Percentiles rank a stretch among this genome's conserved stretches.
These are phyloP conservation scores for Melanchra persicariae DNA, from an alignment of 2,888 invertebrate genomes.

Conservation along the genomic window DNA sequence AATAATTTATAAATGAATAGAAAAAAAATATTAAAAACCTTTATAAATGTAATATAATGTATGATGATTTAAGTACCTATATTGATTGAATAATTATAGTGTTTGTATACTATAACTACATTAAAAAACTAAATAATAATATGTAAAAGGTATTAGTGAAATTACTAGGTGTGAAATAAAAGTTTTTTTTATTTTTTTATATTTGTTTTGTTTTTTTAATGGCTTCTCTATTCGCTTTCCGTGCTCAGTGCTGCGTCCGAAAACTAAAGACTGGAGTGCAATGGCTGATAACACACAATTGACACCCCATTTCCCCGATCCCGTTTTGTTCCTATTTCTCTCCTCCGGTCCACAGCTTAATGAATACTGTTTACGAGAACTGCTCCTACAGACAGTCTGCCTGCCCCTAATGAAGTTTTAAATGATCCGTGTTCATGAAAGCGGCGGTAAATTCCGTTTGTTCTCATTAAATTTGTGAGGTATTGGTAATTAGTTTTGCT, in stretches of 20 bases:
- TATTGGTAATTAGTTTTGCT: not conserved
- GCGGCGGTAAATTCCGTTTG: not conserved
- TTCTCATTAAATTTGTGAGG: slow-evolving; percentile 10
- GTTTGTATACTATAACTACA: too few species aligned
- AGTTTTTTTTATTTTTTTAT: too few species aligned
- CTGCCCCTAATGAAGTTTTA: slow-evolving; percentile 6
- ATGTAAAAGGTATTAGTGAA: too few species aligned
- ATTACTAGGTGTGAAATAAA: too few species aligned
- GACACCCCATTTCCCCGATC: not conserved
- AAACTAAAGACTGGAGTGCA: too few species aligned
- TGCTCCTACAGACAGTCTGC: not conserved
- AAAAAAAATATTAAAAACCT: too few species aligned
- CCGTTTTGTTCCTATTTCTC: not conserved
- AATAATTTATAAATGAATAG: too few species aligned
- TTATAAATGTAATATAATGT: too few species aligned
- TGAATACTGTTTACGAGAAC: not conserved
- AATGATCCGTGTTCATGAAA: not conserved
- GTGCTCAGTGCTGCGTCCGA: not conserved
- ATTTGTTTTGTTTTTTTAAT: too few species aligned
- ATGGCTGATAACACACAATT: not conserved
- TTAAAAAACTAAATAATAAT: too few species aligned
- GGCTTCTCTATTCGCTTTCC: not conserved
- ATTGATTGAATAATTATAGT: too few species aligned
- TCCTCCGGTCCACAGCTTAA: not conserved
- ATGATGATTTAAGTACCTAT: too few species aligned